Base-by-base conservation (phyloP, 1,140 invertebrate genomes). In the Riptortus pedestris region DNA sequence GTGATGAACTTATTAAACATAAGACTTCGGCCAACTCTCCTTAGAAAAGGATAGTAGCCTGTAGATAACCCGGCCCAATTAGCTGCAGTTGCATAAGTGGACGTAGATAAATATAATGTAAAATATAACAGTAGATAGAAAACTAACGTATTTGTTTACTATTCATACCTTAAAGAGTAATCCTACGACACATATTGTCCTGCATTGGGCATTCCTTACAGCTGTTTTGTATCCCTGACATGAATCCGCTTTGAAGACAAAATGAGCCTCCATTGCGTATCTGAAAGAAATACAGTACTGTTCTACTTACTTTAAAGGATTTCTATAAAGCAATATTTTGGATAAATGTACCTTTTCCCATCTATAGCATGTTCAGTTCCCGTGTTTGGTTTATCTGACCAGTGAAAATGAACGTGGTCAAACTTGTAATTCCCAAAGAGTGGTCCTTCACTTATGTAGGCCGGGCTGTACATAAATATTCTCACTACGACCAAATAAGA, bases 281-380 rank as follows among this genome's bases (percentile, higher is more conserved):
- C 18, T 14, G 18, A 45, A n/a, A n/a, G 14, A 45, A 45, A 45
- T n/a, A n/a, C 22, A 45, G 2, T 2, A n/a, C 43, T 3, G 14
- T 45, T n/a, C 18, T 18, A 47, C 2, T 47, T 47, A 47, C 1
- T 47, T 4, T 20, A 9, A 47, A n/a, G 22, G 22, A n/a, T 20
- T n/a, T n/a, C n/a, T n/a, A n/a, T n/a, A n/a, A n/a, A 47, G 33
- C 16, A 2, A n/a, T 47, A 47, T 47, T 20, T 18, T 20, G 22
- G 7, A 22, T 3, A 5, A 18, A 18, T 14, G 22, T 24, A 57
- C 52, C 28, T 57, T 27, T 57, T 1, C 2, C 52, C 52, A 27
- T 57, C 27, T 27, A 57, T 57, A 22, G 52, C 5, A 57, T 57
- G 52, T 57, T 57, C 52, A 9, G 52, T 27, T 57, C 52, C 52